Evolutionary conservation across 2,797 vertebrate genomes (phyloP).

Genomic region (Sebastes vulpes): DNA sequence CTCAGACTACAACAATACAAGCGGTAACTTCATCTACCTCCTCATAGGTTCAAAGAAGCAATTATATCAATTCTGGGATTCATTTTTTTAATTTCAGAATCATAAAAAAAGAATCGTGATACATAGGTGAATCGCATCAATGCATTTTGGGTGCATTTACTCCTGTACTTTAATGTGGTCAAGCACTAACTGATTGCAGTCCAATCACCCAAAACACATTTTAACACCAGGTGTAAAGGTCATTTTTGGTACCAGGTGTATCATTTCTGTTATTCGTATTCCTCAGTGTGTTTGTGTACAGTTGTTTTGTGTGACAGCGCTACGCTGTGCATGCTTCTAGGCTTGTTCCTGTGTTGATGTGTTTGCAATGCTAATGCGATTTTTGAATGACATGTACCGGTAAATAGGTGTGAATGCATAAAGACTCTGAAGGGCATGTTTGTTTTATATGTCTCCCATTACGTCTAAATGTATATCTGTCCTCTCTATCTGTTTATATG

Average conservation of each 20-base stretch:
- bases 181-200: accelerated
- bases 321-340: not conserved
- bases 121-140: no score
- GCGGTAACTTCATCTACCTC: no score
- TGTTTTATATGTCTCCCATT: slow-evolving; percentile 16
- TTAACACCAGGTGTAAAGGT: not conserved
- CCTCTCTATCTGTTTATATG: slow-evolving; percentile 3
- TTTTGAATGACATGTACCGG: slow-evolving; percentile 11
- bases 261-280: not conserved
- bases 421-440: slow-evolving; percentile 36
- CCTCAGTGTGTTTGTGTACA: not conserved
- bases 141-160: no score
- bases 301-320: not conserved
- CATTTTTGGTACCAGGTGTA: not conserved
- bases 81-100: accelerated
- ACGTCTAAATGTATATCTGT: slow-evolving; percentile 28
- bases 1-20: no score
- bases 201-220: not conserved
- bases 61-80: no score
- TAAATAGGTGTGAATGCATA: slow-evolving; percentile 11
- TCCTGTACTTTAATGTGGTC: no score
- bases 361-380: slow-evolving; percentile 36
- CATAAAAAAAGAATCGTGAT: no score
- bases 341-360: not conserved
- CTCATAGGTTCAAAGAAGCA: no score